These are phyloP conservation scores for Corbicula japonica DNA, from an alignment of 2,888 invertebrate genomes.

Conservation along the genomic window DNA sequence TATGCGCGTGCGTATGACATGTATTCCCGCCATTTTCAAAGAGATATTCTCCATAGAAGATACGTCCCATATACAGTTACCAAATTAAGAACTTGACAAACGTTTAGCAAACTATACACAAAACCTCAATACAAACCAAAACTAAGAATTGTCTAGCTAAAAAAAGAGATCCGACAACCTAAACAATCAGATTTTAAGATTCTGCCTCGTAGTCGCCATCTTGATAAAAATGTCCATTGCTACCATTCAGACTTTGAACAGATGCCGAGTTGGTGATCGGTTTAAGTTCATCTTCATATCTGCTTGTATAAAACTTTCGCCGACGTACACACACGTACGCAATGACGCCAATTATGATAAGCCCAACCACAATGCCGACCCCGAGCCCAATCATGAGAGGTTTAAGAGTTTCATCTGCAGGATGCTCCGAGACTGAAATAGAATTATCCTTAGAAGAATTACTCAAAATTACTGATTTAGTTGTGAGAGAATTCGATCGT, in stretches of 20 bases:
- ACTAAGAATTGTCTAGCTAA: too few relatives aligned
- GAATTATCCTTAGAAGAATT: conserved; percentile 19
- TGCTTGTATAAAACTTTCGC: conserved; percentile 61
- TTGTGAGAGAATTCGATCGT: conserved; percentile 12
- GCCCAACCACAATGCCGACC: conserved; percentile 67
- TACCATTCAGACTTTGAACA: conserved; percentile 54
- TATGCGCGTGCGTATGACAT: too few relatives aligned
- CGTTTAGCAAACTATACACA: too few relatives aligned
- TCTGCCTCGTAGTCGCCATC: conserved; percentile 50
- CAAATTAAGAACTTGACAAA: too few relatives aligned
- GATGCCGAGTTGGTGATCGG: conserved; percentile 60
- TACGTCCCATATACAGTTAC: too few relatives aligned
- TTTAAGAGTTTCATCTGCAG: conserved; percentile 62
- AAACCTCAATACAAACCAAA: too few relatives aligned
- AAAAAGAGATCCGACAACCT: too few relatives aligned
- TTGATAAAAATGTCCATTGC: conserved; percentile 57
- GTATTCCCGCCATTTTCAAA: too few relatives aligned
- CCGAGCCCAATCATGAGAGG: conserved; percentile 72
- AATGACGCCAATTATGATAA: conserved; percentile 66
- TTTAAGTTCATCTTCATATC: conserved; percentile 63
- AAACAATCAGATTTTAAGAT: too few relatives aligned
- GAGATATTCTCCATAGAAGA: too few relatives aligned
- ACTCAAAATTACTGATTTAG: neutral
- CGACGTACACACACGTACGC: conserved; percentile 63
- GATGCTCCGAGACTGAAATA: conserved; percentile 40